phyloP scores from a whole-genome alignment of 53 echinoderm and acorn worm species.

The Actinopyga echinites region DNA sequence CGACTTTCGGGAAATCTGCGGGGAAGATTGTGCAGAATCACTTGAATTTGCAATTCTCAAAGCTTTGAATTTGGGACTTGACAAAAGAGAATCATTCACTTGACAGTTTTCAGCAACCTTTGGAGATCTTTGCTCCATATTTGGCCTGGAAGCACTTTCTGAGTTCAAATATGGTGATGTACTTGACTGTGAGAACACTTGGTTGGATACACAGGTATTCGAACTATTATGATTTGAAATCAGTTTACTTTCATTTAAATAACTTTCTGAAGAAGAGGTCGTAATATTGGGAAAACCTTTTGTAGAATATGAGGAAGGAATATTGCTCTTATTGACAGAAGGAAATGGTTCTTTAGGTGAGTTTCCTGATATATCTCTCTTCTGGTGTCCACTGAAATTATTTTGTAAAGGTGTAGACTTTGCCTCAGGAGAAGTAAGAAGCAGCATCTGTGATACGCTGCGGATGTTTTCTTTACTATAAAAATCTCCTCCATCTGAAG shows the following conservation, averaged over 20 bases:
- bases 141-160: too few species aligned
- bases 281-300: not conserved
- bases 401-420: not conserved
- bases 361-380: not conserved
- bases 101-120: not conserved
- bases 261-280: not conserved
- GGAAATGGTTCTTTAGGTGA: not conserved
- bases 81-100: slow-evolving; percentile 2
- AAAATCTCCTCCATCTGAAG: not conserved
- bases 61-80: slow-evolving; percentile 26
- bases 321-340: not conserved
- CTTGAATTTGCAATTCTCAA: not conserved
- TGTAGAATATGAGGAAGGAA: not conserved
- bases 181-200: not conserved
- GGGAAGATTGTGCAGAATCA: not conserved
- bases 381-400: not conserved
- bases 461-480: slow-evolving; percentile 18
- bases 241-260: not conserved
- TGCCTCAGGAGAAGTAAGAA: not conserved
- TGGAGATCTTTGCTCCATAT: not conserved
- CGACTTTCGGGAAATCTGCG: not conserved
- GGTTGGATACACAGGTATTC: not conserved
- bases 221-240: not conserved
- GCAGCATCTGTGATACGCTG: not conserved
- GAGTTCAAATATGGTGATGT: not conserved